Conservation (phyloP, 2,113 vertebrate genomes). For the Alethe diademata region DNA sequence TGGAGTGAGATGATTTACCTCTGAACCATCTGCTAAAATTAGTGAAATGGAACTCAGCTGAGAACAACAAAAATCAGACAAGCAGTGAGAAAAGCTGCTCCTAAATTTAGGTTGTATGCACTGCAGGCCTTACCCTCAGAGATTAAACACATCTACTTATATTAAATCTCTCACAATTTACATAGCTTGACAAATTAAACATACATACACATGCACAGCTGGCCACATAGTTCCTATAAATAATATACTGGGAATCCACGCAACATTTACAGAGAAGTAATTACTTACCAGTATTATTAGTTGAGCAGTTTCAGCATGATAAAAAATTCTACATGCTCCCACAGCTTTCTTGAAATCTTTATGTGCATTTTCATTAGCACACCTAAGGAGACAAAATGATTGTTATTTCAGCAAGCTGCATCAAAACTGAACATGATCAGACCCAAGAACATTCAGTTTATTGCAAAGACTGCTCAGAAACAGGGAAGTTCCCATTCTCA, state of each 20-base stretch:
- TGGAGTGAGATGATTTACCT: neutral
- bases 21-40: neutral
- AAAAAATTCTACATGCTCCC: constrained; percentile 83
- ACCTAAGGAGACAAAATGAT: constrained; percentile 54
- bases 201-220: neutral
- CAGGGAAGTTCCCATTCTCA: neutral
- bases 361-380: constrained; percentile 83
- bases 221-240: neutral
- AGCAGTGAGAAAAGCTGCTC: neutral
- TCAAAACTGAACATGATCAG: neutral
- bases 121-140: neutral
- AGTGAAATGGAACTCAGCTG: neutral
- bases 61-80: neutral
- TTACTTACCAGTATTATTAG: constrained; percentile 80
- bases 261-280: neutral
- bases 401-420: neutral
- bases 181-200: neutral
- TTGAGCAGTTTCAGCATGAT: constrained; percentile 79
- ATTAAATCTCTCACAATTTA: neutral
- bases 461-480: neutral
- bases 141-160: neutral
- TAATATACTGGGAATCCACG: neutral
- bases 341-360: constrained; percentile 88
- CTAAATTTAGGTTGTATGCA: neutral
- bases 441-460: neutral